These are phyloP conservation scores for Lepetodrilus schrolli DNA, from an alignment of 2,888 invertebrate species.

Conservation along the genomic window DNA sequence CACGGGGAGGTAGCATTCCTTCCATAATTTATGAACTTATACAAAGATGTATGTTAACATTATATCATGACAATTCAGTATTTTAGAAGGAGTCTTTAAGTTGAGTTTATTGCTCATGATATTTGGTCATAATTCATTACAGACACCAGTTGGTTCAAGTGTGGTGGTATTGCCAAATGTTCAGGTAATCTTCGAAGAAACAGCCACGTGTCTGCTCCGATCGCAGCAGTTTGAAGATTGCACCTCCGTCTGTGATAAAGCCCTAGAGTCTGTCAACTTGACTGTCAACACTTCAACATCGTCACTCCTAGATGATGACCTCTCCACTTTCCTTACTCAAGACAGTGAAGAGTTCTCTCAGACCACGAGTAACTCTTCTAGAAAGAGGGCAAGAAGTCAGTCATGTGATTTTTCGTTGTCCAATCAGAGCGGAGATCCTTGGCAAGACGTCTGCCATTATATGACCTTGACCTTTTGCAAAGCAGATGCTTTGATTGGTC, in stretches of 20 bases:
- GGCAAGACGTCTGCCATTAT: conserved; percentile 27
- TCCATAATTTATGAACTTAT: too few relatives aligned
- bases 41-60: too few relatives aligned
- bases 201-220: conserved; percentile 37
- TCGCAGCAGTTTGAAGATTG: conserved; percentile 45
- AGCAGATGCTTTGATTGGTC: conserved; percentile 45
- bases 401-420: not conserved
- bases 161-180: conserved; percentile 22
- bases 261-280: conserved; percentile 5
- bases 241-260: conserved; percentile 45
- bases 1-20: too few relatives aligned
- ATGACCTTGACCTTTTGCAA: conserved; percentile 42
- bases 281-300: not conserved
- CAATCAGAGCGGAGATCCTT: not conserved
- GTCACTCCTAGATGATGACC: not conserved
- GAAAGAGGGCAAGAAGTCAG: conserved; percentile 5
- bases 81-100: too few relatives aligned
- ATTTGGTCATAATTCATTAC: too few relatives aligned
- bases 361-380: not conserved
- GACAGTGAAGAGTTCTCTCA: not conserved
- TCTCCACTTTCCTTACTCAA: not conserved
- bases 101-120: too few relatives aligned
- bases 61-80: too few relatives aligned
- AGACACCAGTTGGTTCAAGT: too few relatives aligned
- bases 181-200: conserved; percentile 43